Percentiles rank a stretch among this genome's conserved stretches.
Conservation (phyloP, 2,113 vertebrate genomes). For the Malaclemys terrapin region DNA sequence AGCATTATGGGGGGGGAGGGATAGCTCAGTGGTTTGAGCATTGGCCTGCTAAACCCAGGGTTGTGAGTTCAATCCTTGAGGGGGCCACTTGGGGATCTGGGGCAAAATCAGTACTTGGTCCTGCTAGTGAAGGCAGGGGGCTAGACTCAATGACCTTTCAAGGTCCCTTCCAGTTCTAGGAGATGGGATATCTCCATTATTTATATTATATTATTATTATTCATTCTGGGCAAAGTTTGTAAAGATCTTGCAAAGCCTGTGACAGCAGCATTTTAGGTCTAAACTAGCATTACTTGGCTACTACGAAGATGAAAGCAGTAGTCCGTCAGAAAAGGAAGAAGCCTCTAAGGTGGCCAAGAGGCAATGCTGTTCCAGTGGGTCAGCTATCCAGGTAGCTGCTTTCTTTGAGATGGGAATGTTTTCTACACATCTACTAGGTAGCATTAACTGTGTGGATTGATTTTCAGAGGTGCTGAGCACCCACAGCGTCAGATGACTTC, state of each 20-base stretch:
- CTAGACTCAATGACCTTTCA: too few species aligned
- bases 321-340: not conserved
- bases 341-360: not conserved
- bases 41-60: too few species aligned
- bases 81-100: too few species aligned
- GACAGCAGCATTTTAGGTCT: conserved; percentile 26
- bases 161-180: too few species aligned
- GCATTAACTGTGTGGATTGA: not conserved
- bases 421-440: not conserved
- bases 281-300: conserved; percentile 30
- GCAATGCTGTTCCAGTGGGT: not conserved
- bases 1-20: too few species aligned
- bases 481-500: conserved; percentile 36
- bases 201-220: too few species aligned
- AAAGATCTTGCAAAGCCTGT: not conserved
- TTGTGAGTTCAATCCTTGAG: too few species aligned
- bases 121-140: too few species aligned
- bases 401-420: not conserved
- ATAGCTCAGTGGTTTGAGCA: too few species aligned
- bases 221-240: conserved; percentile 20
- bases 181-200: too few species aligned
- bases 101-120: too few species aligned
- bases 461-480: conserved; percentile 28
- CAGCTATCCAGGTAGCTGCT: not conserved
- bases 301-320: conserved; percentile 53